Base-by-base conservation (phyloP, 2,113 vertebrate genomes). In the Percina caprodes region DNA sequence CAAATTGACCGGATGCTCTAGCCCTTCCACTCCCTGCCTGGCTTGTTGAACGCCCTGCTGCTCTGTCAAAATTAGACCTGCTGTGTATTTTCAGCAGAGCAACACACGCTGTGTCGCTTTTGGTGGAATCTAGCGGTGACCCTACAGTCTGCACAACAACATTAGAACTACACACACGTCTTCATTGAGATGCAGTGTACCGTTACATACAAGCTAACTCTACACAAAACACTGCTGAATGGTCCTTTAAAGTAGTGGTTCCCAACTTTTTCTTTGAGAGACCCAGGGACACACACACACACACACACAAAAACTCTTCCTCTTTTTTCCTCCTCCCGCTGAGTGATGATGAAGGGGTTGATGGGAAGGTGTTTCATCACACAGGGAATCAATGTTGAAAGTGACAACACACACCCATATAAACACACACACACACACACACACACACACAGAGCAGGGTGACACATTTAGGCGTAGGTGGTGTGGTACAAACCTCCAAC, bases 361-460 rank as follows among this genome's bases (percentile, higher is more conserved):
- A 92, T 78, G 60, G 79, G 75, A 86, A 85, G 86, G 86, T 86
- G 87, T 89, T 92, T 89, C 87, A 91, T 89, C 86, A 88, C 84
- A 86, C 77, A 87, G 23, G 30, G 48, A 76, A 92, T 92, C 91
- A 75, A 91, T 92, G 80, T 69, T 87, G 45, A 26, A 84, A 82
- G 82, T 80, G 86, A 91, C 84, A 89, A 82, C 86, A 77, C 88
- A 87, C 86, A 77, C 68, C 9, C 26, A 55, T 10, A 72, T 4
- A 62, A 42, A 52, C 63, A 75, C 74, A 66, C 66, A 33, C 33
- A 63, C 48, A 23, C 46, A 60, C 42, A 30, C 4, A 12, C 21
- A 60, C 73, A 51, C 30, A 24, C 63, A 80, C 61, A 72, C 55
- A 63, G 61, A 79, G 65, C 73, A 49, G 24, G 72, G 77, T 56